A percentile compares a stretch with the other conserved stretches of the same genome.
These are phyloP conservation scores for Rhagium mordax DNA, from an alignment of 2,888 invertebrate genomes.

Conservation along the genomic window DNA sequence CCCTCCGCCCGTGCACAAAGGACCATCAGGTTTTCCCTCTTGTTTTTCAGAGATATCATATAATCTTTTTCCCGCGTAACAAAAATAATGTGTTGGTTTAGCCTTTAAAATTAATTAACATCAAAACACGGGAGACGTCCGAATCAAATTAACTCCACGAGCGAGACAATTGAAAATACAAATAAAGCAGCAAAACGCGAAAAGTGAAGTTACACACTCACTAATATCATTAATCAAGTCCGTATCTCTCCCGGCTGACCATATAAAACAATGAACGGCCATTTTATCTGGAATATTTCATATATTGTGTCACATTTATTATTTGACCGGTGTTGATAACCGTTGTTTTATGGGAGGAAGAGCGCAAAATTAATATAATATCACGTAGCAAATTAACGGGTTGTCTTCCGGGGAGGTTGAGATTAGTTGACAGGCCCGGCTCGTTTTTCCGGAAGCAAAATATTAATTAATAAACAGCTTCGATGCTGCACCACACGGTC, in stretches of 20 bases:
- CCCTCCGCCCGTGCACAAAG: not conserved
- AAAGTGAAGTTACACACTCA: constrained; percentile 50
- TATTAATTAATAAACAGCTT: not conserved
- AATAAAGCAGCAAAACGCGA: constrained; percentile 44
- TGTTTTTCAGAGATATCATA: not conserved
- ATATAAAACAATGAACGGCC: constrained; percentile 61
- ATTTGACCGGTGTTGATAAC: constrained; percentile 42
- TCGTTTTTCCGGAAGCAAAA: not conserved
- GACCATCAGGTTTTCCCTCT: not conserved
- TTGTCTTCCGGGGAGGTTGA: not conserved
- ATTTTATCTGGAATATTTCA: constrained; percentile 59
- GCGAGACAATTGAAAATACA: constrained; percentile 27
- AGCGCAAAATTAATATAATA: constrained; percentile 26
- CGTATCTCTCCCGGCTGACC: constrained; percentile 54
- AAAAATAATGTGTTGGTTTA: constrained; percentile 23
- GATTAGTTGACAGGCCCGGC: not conserved
- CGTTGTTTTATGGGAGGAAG: constrained; percentile 29
- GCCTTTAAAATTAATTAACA: constrained; percentile 16
- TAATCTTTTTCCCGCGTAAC: not conserved
- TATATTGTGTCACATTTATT: constrained; percentile 52
- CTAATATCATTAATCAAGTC: constrained; percentile 57
- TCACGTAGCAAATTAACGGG: constrained; percentile 35
- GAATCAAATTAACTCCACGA: constrained; percentile 22
- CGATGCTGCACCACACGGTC: not conserved
- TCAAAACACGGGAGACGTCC: constrained; percentile 26